Evolutionary conservation across 2,113 vertebrate species (phyloP).

Genomic region (Brienomyrus longianalis): DNA sequence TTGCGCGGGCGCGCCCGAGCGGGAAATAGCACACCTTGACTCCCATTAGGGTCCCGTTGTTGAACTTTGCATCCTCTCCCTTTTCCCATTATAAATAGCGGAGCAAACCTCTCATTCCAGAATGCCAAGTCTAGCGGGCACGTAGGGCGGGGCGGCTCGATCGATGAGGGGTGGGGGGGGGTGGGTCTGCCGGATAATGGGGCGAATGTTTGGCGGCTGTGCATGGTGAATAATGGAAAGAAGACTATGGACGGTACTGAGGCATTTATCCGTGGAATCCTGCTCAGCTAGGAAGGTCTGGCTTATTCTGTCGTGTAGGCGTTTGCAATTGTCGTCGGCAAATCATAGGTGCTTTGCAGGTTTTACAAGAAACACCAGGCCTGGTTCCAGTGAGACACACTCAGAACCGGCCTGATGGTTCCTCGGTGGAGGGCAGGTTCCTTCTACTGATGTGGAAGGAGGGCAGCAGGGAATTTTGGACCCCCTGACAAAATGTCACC

Average conservation of each 20-base stretch:
- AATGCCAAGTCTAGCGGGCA: not conserved
- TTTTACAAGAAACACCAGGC: not conserved
- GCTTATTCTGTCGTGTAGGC: not conserved
- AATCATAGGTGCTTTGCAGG: not conserved
- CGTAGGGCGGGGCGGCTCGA: not conserved
- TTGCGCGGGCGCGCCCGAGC: slow-evolving; percentile 61
- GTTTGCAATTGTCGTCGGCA: not conserved
- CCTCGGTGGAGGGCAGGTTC: not conserved
- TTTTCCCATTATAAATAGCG: not conserved
- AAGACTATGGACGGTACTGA: not conserved
- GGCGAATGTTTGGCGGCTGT: not conserved
- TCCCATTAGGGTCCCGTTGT: slow-evolving; percentile 51
- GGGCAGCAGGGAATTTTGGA: not conserved
- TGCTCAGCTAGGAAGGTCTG: not conserved
- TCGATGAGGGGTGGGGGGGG: not conserved
- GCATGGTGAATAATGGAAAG: not conserved
- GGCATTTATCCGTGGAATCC: not conserved
- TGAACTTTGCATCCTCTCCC: not conserved
- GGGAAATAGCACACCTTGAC: slow-evolving; percentile 66
- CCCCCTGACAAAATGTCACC: not conserved
- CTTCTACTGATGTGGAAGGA: not conserved
- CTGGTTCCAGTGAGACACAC: not conserved
- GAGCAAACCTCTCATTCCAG: not conserved
- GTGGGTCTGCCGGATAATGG: not conserved
- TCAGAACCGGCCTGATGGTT: not conserved